Base-by-base conservation (phyloP, 2,797 vertebrate genomes). In the Sebastes baramenuke region DNA sequence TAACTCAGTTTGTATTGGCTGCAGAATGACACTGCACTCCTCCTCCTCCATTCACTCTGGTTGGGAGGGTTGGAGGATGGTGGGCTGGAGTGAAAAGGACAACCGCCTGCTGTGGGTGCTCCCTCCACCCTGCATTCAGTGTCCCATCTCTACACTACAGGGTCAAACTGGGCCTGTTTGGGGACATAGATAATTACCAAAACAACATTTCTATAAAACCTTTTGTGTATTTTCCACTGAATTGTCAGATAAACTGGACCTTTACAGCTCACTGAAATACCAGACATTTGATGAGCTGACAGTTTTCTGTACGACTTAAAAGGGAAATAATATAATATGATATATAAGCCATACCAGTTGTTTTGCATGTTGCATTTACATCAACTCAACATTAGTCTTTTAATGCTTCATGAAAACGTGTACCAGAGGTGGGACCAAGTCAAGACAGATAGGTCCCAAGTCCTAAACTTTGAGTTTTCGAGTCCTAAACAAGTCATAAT, bases 1-100 rank as follows among this genome's bases (percentile, higher is more conserved):
- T 80, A 81, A 78, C 81, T 78, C 72, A 55, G 80, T 78, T 76
- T 91, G 87, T 87, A 79, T 56, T 79, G 91, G 91, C 91, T 90
- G 62, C 54, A 82, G 72, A 38, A 36, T 74, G 85, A 90, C 86
- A 46, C 78, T 59, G 71, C 72, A 59, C 65, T 83, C 77, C 78
- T 79, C 38, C 42, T 46, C 60, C 72, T 79, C 54, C 71, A 52
- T 76, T 75, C 71, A 65, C 72, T 34, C 75, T 69, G 55, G 46
- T 74, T 52, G 61, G 66, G 32, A 32, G 69, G 25, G 62, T 36
- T 80, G 80, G 74, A 72, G 88, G 80, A 68, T 75, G 85, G 64
- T 80, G 72, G 72, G 72, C 69, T 30, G 72, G 25, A 72, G 69
- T 70, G 29, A 80, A 75, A 79, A 81, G 74, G 73, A 66, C 75